phyloP scores from a whole-genome alignment of 2,888 invertebrate species.

The Apoda limacodes region DNA sequence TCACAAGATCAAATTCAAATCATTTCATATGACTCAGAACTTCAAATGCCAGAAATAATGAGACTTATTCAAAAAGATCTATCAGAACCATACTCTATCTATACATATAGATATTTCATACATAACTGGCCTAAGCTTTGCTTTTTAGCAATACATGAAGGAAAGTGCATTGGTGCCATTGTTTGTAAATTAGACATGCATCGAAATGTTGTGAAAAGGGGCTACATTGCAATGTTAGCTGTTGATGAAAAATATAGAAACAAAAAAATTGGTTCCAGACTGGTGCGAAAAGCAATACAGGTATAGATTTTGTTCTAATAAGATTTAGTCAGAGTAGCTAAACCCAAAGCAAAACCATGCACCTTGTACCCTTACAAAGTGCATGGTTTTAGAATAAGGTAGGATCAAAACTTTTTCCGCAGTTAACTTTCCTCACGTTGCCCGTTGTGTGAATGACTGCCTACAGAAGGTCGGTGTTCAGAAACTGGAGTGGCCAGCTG shows the following conservation, averaged over 20 bases:
- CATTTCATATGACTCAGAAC: slow-evolving; percentile 88
- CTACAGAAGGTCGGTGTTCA: too few species aligned
- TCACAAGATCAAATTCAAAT: slow-evolving; percentile 48
- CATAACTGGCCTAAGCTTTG: slow-evolving; percentile 99
- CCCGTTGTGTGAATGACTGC: too few species aligned
- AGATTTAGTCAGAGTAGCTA: neutral
- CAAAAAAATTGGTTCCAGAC: slow-evolving; percentile 89
- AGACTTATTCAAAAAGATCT: slow-evolving; percentile 98
- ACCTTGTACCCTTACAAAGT: too few species aligned
- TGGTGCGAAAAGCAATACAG: slow-evolving; percentile 84
- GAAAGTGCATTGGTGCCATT: slow-evolving; percentile 95
- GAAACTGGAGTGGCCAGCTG: too few species aligned
- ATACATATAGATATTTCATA: slow-evolving; percentile 99
- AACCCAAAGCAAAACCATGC: too few species aligned
- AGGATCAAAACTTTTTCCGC: too few species aligned
- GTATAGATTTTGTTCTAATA: slow-evolving; percentile 43
- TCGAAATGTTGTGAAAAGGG: slow-evolving; percentile 89
- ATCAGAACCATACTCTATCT: slow-evolving; percentile 99
- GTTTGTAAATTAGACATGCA: slow-evolving; percentile 98
- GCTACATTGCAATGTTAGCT: slow-evolving; percentile 99
- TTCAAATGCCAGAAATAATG: slow-evolving; percentile 99
- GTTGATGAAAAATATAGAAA: slow-evolving; percentile 96
- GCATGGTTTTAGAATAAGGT: too few species aligned
- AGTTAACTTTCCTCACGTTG: too few species aligned
- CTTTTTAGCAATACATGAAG: slow-evolving; percentile 91